Evolutionary conservation across 1,140 invertebrate species (phyloP), one percentile per base, ranked within the genome.

Genomic region (Nasonia vitripennis): DNA sequence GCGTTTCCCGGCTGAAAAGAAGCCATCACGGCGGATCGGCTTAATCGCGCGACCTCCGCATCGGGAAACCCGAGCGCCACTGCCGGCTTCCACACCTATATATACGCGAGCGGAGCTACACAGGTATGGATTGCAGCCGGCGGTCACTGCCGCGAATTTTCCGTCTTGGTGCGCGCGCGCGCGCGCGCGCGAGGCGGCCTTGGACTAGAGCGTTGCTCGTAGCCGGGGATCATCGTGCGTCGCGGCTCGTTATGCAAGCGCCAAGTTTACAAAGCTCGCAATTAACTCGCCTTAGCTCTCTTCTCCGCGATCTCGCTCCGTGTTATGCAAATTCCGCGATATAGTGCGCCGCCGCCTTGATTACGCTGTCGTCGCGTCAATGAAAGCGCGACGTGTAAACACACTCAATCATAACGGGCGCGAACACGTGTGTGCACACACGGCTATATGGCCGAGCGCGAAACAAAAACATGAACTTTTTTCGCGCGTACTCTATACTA

Each of bases 191-290:
- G n/a, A n/a, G n/a, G 48, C 17, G 37, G 37, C 82, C 78, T 79
- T 73, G 83, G 74, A 83, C 82, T 83, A 78, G 62, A 78, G 83
- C 75, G 41, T 79, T 79, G 31, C 75, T 37, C 51, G 55, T 5
- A n/a, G 17, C 12, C n/a, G 62, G 34, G 75, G 62, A 17, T 55
- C 41, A 62, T 78, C 62, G 73, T 27, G 51, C 34, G 55, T 78
- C 74, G 12, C 37, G 31, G 78, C 78, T 75, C 70, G 67, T 80
- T 74, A 85, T 67, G 83, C 78, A 80, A 79, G 62, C 73, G 73
- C 45, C 67, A 23, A 73, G 23, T 79, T 84, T 79, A 55, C 77
- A 79, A 79, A 41, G 37, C 73, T 77, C 41, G 67, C 51, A 78
- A 84, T 78, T 71, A 78, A 73, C 75, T 70, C 20, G 34, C 17